phyloP scores from a whole-genome alignment of 2,113 vertebrate species.

The Hyla sarda region DNA sequence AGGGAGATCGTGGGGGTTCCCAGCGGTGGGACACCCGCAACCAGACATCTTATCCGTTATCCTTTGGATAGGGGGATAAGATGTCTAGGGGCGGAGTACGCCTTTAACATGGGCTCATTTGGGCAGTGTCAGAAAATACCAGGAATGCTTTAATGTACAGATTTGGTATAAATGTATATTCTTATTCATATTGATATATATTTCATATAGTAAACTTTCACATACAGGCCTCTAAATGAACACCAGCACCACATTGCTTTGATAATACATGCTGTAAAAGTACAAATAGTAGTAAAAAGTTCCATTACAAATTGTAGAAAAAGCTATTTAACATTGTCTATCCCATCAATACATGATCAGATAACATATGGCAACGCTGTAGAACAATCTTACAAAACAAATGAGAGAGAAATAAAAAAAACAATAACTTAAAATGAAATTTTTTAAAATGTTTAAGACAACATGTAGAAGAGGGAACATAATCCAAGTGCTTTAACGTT shows the following conservation, averaged over 20 bases:
- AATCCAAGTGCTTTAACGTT: background rate
- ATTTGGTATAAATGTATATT: no score
- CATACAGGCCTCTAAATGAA: background rate
- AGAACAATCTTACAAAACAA: background rate
- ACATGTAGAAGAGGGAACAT: background rate
- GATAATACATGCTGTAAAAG: background rate
- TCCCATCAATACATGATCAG: background rate
- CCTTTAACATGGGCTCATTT: no score
- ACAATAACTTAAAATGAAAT: no score
- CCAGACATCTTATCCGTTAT: no score
- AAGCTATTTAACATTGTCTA: background rate
- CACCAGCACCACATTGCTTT: background rate
- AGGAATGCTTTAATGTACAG: no score
- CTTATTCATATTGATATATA: background rate
- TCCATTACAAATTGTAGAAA: slow-evolving; percentile 32
- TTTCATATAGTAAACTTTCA: background rate
- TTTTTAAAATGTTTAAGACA: no score
- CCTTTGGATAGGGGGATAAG: no score
- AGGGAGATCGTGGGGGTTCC: no score
- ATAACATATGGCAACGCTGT: background rate
- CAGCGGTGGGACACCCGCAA: no score
- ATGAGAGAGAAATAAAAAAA: no score
- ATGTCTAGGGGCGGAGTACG: no score
- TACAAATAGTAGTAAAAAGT: slow-evolving; percentile 18
- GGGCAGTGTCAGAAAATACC: no score